Conservation (phyloP, 2,797 vertebrate genomes). For the Cercopithecus diana region DNA sequence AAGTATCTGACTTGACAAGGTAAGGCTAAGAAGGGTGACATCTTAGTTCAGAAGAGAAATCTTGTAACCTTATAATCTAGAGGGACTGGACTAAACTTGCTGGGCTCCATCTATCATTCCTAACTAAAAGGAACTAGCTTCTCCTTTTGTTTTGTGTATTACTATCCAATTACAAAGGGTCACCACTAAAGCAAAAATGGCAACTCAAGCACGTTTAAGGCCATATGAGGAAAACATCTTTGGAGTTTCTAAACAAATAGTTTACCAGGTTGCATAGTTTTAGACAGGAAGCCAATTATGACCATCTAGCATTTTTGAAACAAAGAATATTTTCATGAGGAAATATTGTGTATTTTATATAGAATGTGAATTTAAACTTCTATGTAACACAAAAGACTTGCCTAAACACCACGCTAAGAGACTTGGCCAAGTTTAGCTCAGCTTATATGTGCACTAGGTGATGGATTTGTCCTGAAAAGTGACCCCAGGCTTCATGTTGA, state of each 20-base stretch:
- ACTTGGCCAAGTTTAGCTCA: neutral
- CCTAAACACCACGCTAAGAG: neutral
- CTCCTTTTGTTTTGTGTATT: neutral
- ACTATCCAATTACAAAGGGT: neutral
- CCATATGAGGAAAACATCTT: neutral
- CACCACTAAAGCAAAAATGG: neutral
- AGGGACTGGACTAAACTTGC: neutral
- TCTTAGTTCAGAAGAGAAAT: neutral
- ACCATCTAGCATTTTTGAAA: neutral
- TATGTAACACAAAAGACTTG: neutral
- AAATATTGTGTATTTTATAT: neutral
- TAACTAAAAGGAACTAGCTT: neutral
- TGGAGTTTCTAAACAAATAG: neutral
- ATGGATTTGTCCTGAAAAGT: neutral
- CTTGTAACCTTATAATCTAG: neutral
- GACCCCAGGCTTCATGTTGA: neutral
- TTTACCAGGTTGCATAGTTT: neutral
- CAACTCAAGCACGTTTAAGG: neutral
- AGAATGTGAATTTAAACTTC: neutral
- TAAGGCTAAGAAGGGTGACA: neutral
- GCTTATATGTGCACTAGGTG: neutral
- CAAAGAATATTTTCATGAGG: neutral
- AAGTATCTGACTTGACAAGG: neutral
- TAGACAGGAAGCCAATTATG: neutral
- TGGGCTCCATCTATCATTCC: neutral